A percentile compares a stretch with the other conserved stretches of the same genome.
phyloP scores from a whole-genome alignment of 2,797 vertebrate species.

The Heliangelus exortis region DNA sequence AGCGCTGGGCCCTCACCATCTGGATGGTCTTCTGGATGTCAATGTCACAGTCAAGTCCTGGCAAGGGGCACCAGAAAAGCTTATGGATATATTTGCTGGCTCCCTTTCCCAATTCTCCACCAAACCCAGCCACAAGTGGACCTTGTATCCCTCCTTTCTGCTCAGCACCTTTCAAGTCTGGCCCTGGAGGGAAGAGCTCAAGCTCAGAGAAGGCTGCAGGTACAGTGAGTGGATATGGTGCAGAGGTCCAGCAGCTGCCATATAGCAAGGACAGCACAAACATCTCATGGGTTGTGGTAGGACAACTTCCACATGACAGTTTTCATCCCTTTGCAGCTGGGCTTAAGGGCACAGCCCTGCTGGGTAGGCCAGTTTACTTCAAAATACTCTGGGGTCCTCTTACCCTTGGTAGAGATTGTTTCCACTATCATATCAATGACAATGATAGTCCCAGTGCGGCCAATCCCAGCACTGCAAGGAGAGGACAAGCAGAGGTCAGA shows the following conservation, averaged over 20 bases:
- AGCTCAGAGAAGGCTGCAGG: background rate
- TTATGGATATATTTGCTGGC: background rate
- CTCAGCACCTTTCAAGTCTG: background rate
- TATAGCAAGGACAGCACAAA: background rate
- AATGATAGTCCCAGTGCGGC: conserved; percentile 95
- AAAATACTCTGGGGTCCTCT: conserved; percentile 18
- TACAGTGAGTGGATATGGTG: background rate
- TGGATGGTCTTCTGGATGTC: conserved; percentile 96
- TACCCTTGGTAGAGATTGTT: conserved; percentile 88
- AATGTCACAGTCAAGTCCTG: conserved; percentile 93
- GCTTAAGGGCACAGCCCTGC: background rate
- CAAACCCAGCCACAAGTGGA: background rate
- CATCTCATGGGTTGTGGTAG: background rate
- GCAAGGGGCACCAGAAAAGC: background rate
- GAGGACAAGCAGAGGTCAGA: conserved; percentile 21
- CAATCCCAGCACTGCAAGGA: conserved; percentile 92
- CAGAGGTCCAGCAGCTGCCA: background rate
- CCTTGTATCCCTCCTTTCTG: background rate
- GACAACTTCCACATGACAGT: background rate
- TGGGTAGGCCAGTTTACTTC: background rate
- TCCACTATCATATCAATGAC: conserved; percentile 96
- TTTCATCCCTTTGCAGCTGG: background rate
- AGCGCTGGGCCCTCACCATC: conserved; percentile 95
- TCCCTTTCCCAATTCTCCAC: background rate
- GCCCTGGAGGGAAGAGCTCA: background rate